Evolutionary conservation across 1,140 invertebrate genomes (phyloP), one percentile per base, ranked within the genome.

Genomic region (Cyphomyrmex costatus): DNA sequence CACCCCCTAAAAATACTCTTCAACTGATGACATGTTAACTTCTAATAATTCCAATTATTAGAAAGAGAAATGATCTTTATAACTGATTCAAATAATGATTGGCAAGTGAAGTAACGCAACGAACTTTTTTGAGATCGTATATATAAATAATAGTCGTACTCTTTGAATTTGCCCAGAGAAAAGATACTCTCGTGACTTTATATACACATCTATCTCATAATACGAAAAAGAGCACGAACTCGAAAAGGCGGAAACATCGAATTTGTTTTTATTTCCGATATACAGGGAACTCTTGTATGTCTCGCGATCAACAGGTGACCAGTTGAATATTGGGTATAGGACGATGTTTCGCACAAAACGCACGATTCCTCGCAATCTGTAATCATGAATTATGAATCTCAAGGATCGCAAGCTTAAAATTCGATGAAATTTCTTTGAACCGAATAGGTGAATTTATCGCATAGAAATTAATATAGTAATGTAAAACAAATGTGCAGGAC

Each of bases 241-340:
- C 77, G 73, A 74, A 46, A 70, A 53, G 27, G 66, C 87, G 87
- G 87, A 89, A 89, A 56, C 83, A 27, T 82, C 70, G 70, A 77
- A 86, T 89, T 86, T 82, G 87, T 89, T 89, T 89, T 89, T 89
- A 79, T 87, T 89, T 89, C 85, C 88, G 88, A 88, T 66, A 66
- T 65, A 78, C 46, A 51, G 53, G 53, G 56, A 74, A 78, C 42
- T 78, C 51, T 42, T 42, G 85, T 86, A 83, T 49, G 70, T 63
- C 71, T 73, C 56, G 46, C 88, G 85, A 89, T 89, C 88, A 89
- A 89, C 88, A 89, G 88, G 88, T 89, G 88, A 89, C 88, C 88
- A 89, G 88, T 89, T 89, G 88, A 89, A 89, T 86, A 89, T 89
- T 74, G 78, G 84, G 24, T 49, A 42, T 42, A 66, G 78, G 51